These are phyloP conservation scores for Cladopsammia gracilis DNA, from an alignment of 64 coral and sea anemone genomes.

Conservation along the genomic window DNA sequence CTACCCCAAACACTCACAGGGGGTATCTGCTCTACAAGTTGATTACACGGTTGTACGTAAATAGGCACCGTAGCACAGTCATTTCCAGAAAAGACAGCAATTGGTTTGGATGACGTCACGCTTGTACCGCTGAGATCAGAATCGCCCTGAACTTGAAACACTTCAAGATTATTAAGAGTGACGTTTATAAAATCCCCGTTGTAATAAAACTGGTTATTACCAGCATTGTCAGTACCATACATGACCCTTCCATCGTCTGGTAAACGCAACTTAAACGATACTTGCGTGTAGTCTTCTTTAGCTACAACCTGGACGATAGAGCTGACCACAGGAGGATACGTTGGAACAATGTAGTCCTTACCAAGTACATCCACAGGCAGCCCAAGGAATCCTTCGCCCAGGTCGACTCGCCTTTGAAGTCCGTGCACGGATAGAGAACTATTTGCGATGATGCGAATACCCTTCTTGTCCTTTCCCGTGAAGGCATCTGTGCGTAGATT, in stretches of 20 bases:
- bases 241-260: not conserved
- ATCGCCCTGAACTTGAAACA: constrained; percentile 63
- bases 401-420: not conserved
- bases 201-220: not conserved
- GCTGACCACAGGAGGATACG: constrained; percentile 14
- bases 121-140: constrained; percentile 74
- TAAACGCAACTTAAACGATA: constrained; percentile 23
- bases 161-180: constrained; percentile 27
- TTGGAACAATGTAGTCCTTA: constrained; percentile 50
- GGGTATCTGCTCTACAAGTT: constrained; percentile 82
- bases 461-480: constrained; percentile 44
- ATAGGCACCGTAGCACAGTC: constrained; percentile 78
- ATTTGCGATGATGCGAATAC: constrained; percentile 47
- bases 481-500: constrained; percentile 6
- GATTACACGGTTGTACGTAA: constrained; percentile 44
- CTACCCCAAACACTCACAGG: constrained; percentile 74
- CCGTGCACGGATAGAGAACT: constrained; percentile 53
- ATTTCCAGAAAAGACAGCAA: constrained; percentile 88
- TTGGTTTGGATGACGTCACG: constrained; percentile 60
- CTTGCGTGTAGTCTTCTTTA: constrained; percentile 23
- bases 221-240: not conserved
- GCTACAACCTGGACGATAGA: constrained; percentile 60
- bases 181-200: constrained; percentile 48
- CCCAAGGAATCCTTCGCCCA: constrained; percentile 36
- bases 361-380: constrained; percentile 47